Base-by-base conservation (phyloP, 1,140 invertebrate species). In the Adelges cooleyi region DNA sequence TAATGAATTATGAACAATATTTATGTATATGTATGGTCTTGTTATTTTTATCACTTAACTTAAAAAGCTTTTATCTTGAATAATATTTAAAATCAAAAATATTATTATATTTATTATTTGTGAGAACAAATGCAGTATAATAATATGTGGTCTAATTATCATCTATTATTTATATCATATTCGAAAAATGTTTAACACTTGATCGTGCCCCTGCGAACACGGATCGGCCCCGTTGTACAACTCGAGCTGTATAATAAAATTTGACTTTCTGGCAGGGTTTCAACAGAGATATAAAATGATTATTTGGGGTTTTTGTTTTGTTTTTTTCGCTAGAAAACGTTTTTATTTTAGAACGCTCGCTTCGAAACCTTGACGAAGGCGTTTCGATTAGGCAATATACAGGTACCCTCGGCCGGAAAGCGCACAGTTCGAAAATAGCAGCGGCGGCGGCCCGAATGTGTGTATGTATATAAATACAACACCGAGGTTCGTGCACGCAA, bases 301-400 rank as follows among this genome's bases (percentile, higher is more conserved):
- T 25, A 42, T 42, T 18, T 59, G n/a, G n/a, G n/a, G n/a, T n/a
- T n/a, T n/a, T n/a, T n/a, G n/a, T 15, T 20, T 17, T 44, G 42
- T 29, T 46, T 29, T 13, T 33, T 48, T 33, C 20, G 42, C 46
- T 18, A 46, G 25, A 48, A 48, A 48, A 27, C 20, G 40, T 62
- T 48, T n/a, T 62, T 62, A 48, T 46, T 62, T 62, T 62, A 44
- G 38, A 25, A 44, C 53, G 38, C n/a, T n/a, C n/a, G n/a, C n/a
- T n/a, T 59, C 22, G 17, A 59, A 59, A 59, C 53, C 53, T 59
- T 44, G 53, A 44, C 33, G 53, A 59, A 25, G 38, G 53, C 36
- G 53, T 59, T 23, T 10, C 3, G 53, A 42, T 59, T 59, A 59
- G 53, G 53, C 38, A 44, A 59, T 54, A 40, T 54, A n/a, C n/a